Evolutionary conservation across 2,888 invertebrate species (phyloP).

Genomic region (Omphaloscelis lunosa): DNA sequence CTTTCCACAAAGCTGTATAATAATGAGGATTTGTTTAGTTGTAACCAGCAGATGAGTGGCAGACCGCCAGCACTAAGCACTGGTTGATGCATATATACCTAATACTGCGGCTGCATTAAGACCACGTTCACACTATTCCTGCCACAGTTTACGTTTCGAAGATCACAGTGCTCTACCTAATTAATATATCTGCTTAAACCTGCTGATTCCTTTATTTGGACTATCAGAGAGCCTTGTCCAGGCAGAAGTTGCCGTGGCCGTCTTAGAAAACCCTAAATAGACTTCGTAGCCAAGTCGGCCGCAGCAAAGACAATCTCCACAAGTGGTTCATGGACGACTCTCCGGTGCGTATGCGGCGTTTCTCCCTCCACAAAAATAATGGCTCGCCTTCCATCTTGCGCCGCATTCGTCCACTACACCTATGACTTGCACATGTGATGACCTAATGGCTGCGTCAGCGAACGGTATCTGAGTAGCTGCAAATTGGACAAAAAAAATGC

Average conservation of each 20-base stretch:
- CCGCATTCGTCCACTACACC: too few relatives aligned
- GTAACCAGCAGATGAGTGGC: slow-evolving; percentile 67
- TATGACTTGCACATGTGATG: too few relatives aligned
- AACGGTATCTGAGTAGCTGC: too few relatives aligned
- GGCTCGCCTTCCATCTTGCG: too few relatives aligned
- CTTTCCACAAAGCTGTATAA: slow-evolving; percentile 17
- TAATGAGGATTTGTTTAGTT: slow-evolving; percentile 64
- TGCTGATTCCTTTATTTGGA: neutral
- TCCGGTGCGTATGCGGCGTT: neutral
- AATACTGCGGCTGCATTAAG: slow-evolving; percentile 1
- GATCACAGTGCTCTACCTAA: neutral
- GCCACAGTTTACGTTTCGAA: neutral
- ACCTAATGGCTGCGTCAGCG: too few relatives aligned
- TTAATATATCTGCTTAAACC: neutral
- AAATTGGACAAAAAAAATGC: too few relatives aligned
- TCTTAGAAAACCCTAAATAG: neutral
- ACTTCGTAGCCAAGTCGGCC: neutral
- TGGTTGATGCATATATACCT: neutral
- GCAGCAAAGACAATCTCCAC: neutral
- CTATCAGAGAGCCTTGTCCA: neutral
- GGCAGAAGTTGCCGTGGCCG: too few relatives aligned
- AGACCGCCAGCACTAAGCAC: slow-evolving; percentile 60
- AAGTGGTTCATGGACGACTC: neutral
- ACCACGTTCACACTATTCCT: neutral
- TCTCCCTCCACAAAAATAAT: neutral